These are phyloP conservation scores for Euglossa dilemma DNA, from an alignment of 1,140 invertebrate genomes.

Conservation along the genomic window DNA sequence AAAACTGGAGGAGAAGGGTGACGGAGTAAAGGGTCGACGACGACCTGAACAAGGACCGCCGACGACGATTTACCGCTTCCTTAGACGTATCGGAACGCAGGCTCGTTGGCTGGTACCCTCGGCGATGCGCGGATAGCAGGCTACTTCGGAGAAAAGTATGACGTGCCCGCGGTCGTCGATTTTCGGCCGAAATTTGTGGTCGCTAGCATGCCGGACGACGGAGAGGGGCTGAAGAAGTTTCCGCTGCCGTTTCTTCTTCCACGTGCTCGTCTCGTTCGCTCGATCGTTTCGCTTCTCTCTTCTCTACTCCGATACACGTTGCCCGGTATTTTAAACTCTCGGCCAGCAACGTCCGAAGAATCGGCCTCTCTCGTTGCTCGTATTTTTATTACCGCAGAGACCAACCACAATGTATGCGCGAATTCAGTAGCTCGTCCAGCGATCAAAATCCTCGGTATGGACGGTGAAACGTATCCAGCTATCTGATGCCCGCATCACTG, in stretches of 20 bases:
- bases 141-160: slow-evolving; percentile 35
- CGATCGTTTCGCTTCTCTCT: background rate
- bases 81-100: slow-evolving; percentile 54
- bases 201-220: background rate
- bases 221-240: background rate
- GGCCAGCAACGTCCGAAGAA: background rate
- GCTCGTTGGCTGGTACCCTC: slow-evolving; percentile 22
- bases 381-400: background rate
- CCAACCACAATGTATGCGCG: background rate
- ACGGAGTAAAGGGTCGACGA: slow-evolving; percentile 52
- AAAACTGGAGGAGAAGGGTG: slow-evolving; percentile 53
- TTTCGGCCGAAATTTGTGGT: slow-evolving; percentile 33
- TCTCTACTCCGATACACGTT: background rate
- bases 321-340: too few relatives aligned
- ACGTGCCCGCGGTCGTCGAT: slow-evolving; percentile 9
- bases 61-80: slow-evolving; percentile 54
- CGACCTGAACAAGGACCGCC: slow-evolving; percentile 52
- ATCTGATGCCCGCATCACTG: slow-evolving; percentile 31
- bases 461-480: slow-evolving; percentile 57
- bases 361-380: background rate
- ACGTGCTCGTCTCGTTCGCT: background rate
- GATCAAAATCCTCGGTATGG: slow-evolving; percentile 41
- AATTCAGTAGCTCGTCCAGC: slow-evolving; percentile 48
- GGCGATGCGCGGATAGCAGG: slow-evolving; percentile 6
- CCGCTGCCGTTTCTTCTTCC: background rate